Conservation (phyloP, 2,888 invertebrate genomes). For the Alentia gelatinosa region DNA sequence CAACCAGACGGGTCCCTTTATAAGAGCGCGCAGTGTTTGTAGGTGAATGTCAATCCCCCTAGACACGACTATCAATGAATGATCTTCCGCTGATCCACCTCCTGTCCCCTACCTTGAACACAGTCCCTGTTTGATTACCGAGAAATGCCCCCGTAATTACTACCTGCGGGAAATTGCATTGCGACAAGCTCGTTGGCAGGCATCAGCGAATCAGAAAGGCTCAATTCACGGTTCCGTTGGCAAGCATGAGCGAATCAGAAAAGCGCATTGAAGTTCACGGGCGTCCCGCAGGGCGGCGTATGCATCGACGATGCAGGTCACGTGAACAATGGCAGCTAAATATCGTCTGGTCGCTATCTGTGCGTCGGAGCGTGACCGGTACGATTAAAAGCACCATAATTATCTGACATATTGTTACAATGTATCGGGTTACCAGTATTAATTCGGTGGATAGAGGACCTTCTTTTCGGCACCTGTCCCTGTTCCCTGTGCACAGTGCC, state of each 20-base stretch:
- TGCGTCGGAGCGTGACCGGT: neutral
- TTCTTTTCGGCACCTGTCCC: neutral
- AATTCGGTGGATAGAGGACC: neutral
- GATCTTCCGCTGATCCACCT: neutral
- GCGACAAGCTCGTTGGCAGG: neutral
- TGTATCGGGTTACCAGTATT: conserved; percentile 55
- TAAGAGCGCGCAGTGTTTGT: no score
- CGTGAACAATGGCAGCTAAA: conserved; percentile 11
- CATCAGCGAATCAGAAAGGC: neutral
- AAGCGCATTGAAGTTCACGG: neutral
- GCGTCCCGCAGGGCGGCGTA: neutral
- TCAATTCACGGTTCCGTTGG: neutral
- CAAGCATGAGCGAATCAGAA: neutral
- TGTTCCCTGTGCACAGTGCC: neutral
- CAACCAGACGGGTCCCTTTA: no score
- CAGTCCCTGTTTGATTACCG: neutral
- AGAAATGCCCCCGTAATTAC: neutral
- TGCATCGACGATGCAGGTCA: neutral
- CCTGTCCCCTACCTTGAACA: neutral
- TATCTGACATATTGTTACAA: conserved; percentile 55
- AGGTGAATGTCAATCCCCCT: no score
- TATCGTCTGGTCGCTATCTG: conserved; percentile 34
- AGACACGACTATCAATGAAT: neutral
- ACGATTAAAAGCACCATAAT: conserved; percentile 53
- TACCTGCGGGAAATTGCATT: conserved; percentile 39